Conservation (phyloP, 2,113 vertebrate genomes). For the Turnix velox region DNA sequence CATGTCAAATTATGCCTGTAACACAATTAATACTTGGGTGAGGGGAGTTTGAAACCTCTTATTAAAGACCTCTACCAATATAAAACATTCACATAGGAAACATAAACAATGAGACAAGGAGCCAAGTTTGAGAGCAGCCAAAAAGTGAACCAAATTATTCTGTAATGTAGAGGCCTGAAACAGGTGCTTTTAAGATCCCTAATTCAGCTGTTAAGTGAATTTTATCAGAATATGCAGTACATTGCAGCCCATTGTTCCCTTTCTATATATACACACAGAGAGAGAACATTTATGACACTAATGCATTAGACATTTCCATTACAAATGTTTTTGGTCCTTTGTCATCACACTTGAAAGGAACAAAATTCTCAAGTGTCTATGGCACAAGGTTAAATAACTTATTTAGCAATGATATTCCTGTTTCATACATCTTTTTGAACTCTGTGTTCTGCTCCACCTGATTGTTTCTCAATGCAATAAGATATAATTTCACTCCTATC, state of each 20-base stretch:
- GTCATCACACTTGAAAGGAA: constrained; percentile 26
- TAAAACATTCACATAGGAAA: background rate
- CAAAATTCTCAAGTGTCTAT: background rate
- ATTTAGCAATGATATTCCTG: background rate
- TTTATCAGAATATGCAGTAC: constrained; percentile 15
- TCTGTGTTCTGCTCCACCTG: background rate
- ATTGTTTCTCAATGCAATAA: background rate
- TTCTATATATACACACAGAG: constrained; percentile 33
- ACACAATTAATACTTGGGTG: background rate
- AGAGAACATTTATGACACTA: constrained; percentile 48
- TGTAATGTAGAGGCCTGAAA: background rate
- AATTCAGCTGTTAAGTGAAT: constrained; percentile 31
- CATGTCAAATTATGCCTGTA: background rate
- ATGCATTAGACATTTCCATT: constrained; percentile 17
- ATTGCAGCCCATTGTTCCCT: constrained; percentile 41
- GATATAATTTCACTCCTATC: background rate
- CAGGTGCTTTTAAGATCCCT: background rate
- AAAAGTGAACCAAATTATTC: background rate
- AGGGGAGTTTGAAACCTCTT: background rate
- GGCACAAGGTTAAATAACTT: constrained; percentile 25
- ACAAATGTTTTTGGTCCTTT: constrained; percentile 48
- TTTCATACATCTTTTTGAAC: background rate
- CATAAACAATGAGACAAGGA: background rate
- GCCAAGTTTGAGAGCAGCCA: background rate
- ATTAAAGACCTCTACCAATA: background rate